Conservation (phyloP, 1,140 invertebrate genomes). For the Hycleus cichorii region DNA sequence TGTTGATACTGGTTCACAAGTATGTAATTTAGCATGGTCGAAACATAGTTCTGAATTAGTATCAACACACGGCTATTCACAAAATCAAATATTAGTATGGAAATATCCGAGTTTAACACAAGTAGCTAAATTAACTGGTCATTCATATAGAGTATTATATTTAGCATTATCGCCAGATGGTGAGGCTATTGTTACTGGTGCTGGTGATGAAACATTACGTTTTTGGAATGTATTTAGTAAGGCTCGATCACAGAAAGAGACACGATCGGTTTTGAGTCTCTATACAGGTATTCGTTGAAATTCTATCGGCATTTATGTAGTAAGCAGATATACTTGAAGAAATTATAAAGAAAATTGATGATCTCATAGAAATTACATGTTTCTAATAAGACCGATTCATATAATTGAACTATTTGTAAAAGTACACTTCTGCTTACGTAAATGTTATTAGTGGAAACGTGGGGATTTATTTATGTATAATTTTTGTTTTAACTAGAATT, state of each 20-base stretch:
- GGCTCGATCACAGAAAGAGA: constrained; percentile 90
- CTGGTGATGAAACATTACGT: constrained; percentile 95
- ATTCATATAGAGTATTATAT: constrained; percentile 95
- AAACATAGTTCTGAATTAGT: constrained; percentile 97
- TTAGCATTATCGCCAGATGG: constrained; percentile 97
- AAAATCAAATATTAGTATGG: constrained; percentile 99
- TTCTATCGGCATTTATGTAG: no score
- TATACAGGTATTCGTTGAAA: constrained; percentile 74
- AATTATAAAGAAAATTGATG: no score
- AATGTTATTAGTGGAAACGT: no score
- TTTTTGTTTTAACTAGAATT: no score
- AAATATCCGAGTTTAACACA: constrained; percentile 96
- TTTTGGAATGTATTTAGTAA: constrained; percentile 99
- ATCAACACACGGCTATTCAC: constrained; percentile 98
- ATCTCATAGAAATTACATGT: no score
- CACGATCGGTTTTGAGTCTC: constrained; percentile 93
- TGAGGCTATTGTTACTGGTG: constrained; percentile 98
- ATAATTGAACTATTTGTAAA: no score
- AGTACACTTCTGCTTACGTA: no score
- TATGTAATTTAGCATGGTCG: constrained; percentile 99
- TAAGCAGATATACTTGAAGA: no score
- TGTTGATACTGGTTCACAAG: constrained; percentile 94
- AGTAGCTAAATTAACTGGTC: constrained; percentile 97
- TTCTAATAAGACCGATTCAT: no score
- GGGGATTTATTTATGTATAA: no score